Conservation (phyloP, 1,140 invertebrate species). For the Probaryconus sp. region DNA sequence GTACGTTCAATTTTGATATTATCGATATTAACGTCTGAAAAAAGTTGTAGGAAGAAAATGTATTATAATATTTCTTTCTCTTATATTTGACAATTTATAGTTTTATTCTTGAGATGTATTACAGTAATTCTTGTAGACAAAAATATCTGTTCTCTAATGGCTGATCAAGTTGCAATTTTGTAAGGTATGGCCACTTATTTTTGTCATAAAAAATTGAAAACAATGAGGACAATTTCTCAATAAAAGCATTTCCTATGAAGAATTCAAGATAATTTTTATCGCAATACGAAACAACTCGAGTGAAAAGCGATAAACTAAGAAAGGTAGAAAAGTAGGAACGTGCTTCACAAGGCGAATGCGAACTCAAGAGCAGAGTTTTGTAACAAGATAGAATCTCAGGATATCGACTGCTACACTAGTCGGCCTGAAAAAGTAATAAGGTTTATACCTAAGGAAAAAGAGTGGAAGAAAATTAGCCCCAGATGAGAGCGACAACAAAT, state of each 20-base stretch:
- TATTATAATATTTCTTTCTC: background rate
- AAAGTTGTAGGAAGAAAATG: too few species aligned
- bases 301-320: constrained; percentile 61
- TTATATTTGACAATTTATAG: constrained; percentile 7
- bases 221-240: constrained; percentile 54
- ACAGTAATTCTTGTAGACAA: constrained; percentile 15
- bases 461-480: constrained; percentile 52
- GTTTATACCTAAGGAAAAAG: constrained; percentile 63
- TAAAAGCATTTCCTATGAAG: constrained; percentile 54
- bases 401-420: constrained; percentile 65
- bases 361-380: constrained; percentile 68
- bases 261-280: constrained; percentile 62
- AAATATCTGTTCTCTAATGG: constrained; percentile 15
- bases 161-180: constrained; percentile 37
- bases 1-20: too few species aligned
- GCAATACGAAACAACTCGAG: constrained; percentile 58
- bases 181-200: constrained; percentile 26
- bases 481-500: constrained; percentile 41
- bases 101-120: constrained; percentile 4
- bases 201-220: constrained; percentile 52
- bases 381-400: constrained; percentile 66
- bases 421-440: constrained; percentile 69
- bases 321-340: constrained; percentile 54
- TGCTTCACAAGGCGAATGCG: constrained; percentile 65
- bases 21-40: too few species aligned